Evolutionary conservation across 2,888 invertebrate genomes (phyloP).

Genomic region (Copidosoma aretas): DNA sequence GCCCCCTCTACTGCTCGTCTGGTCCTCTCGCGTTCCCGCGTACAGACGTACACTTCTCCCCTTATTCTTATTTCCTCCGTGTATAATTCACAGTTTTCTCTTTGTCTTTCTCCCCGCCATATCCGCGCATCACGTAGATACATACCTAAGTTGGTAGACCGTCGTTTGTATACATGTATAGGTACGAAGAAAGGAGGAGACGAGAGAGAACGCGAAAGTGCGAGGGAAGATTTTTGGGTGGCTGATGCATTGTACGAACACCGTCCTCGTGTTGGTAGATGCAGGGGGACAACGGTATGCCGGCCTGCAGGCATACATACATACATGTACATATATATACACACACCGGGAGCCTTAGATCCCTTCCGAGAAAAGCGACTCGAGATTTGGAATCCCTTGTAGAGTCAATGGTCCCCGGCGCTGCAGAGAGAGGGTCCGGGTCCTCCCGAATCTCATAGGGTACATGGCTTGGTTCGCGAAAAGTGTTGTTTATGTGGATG

Average conservation of each 20-base stretch:
- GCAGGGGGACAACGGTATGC: no score
- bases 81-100: conserved; percentile 29
- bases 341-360: conserved; percentile 29
- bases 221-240: no score
- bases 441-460: background rate
- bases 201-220: no score
- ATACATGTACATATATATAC: background rate
- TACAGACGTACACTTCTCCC: background rate
- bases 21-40: background rate
- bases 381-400: conserved; percentile 37
- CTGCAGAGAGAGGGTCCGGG: background rate
- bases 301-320: background rate
- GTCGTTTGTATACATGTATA: no score
- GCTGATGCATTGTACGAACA: no score
- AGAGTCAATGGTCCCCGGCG: conserved; percentile 34
- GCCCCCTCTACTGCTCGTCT: no score
- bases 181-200: no score
- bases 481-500: no score
- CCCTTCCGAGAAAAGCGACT: conserved; percentile 36
- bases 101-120: conserved; percentile 23
- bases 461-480: no score
- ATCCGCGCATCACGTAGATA: no score
- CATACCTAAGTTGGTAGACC: no score
- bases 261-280: no score
- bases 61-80: conserved; percentile 13